Conservation (phyloP, 1,140 invertebrate species). For the Papilio dardanus region DNA sequence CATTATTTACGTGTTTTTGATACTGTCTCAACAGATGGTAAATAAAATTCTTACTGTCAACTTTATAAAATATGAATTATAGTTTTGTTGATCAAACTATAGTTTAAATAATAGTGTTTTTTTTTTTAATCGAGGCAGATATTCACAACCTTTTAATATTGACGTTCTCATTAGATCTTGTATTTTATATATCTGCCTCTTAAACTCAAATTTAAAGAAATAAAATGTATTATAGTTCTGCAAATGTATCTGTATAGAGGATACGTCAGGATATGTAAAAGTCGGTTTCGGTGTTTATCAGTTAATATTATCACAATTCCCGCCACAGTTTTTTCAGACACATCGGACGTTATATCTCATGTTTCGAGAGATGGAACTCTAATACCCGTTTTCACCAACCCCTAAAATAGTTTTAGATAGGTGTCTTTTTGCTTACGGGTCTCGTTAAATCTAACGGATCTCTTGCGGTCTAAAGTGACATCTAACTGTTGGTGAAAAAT, state of each 20-base stretch:
- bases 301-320: conserved; percentile 1
- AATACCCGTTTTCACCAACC: too few species aligned
- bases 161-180: not conserved
- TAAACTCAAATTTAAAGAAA: not conserved
- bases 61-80: not conserved
- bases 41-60: not conserved
- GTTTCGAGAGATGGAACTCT: too few species aligned
- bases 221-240: not conserved
- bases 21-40: not conserved
- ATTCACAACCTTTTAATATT: not conserved
- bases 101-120: not conserved
- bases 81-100: not conserved
- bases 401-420: too few species aligned
- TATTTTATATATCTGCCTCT: not conserved
- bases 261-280: conserved; percentile 30
- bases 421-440: too few species aligned
- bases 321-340: conserved; percentile 14
- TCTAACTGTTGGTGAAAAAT: too few species aligned
- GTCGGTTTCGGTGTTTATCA: not conserved
- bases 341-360: too few species aligned
- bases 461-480: too few species aligned
- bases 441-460: too few species aligned
- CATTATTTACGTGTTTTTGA: not conserved
- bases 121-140: not conserved
- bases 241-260: conserved; percentile 36